Evolutionary conservation across 2,113 vertebrate species (phyloP).

Genomic region (Sinocyclocheilus grahami): DNA sequence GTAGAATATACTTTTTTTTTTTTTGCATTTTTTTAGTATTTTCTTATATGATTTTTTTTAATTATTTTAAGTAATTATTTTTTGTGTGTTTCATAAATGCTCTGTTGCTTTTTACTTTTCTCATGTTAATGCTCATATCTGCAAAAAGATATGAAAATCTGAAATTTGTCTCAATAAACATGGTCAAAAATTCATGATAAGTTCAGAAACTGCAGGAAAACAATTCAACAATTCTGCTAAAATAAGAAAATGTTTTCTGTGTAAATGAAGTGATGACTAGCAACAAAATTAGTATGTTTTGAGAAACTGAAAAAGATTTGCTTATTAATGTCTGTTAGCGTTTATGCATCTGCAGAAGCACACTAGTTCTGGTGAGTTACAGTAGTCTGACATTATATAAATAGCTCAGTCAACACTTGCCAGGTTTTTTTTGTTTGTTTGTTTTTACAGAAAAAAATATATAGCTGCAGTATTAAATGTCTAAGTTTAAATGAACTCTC

Average conservation of each 20-base stretch:
- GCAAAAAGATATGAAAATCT: not conserved
- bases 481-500: constrained; percentile 40
- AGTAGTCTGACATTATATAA: not conserved
- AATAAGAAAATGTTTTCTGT: not conserved
- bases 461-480: constrained; percentile 16
- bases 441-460: not conserved
- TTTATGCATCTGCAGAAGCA: too few relatives aligned
- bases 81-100: not conserved
- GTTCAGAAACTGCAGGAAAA: not conserved
- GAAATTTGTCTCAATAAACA: not conserved
- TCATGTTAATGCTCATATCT: not conserved
- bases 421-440: not conserved
- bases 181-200: not conserved
- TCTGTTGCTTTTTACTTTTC: not conserved
- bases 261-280: not conserved
- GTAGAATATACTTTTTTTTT: too few relatives aligned
- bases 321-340: not conserved
- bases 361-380: too few relatives aligned
- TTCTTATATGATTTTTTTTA: too few relatives aligned
- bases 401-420: not conserved
- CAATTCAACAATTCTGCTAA: not conserved
- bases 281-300: not conserved
- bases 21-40: too few relatives aligned
- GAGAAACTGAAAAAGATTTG: not conserved
- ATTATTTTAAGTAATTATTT: too few relatives aligned